Percentiles rank a stretch among this genome's conserved stretches.
These are phyloP conservation scores for Brassicogethes aeneus DNA, from an alignment of 2,888 invertebrate species.

Conservation along the genomic window DNA sequence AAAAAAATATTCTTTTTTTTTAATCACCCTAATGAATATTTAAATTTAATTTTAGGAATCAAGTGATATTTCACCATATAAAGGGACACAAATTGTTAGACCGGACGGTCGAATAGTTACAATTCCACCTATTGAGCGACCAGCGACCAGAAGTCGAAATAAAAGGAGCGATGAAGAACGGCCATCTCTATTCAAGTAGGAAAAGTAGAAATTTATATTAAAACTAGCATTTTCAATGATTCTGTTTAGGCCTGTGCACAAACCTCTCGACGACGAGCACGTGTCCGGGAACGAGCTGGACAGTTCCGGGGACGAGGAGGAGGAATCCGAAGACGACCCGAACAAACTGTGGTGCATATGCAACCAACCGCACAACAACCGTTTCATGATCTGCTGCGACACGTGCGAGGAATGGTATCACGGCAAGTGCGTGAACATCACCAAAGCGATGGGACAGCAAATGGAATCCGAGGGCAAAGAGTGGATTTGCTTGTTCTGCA, in stretches of 20 bases:
- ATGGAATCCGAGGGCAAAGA: constrained; percentile 84
- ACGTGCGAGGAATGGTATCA: constrained; percentile 96
- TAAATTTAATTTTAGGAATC: constrained; percentile 13
- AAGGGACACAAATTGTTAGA: constrained; percentile 58
- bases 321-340: constrained; percentile 86
- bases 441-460: constrained; percentile 81
- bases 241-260: constrained; percentile 27
- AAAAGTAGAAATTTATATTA: constrained; percentile 4
- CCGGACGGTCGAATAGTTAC: constrained; percentile 68
- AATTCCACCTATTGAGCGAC: constrained; percentile 74
- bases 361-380: constrained; percentile 87
- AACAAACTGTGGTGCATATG: constrained; percentile 93
- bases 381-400: constrained; percentile 97
- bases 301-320: constrained; percentile 47
- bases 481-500: constrained; percentile 86
- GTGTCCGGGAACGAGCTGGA: constrained; percentile 38
- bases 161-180: constrained; percentile 22
- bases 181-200: constrained; percentile 24
- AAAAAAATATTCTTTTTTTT: no score
- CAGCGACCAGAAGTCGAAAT: constrained; percentile 69
- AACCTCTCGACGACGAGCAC: constrained; percentile 37
- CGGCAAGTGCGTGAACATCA: constrained; percentile 93
- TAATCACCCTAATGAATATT: no score
- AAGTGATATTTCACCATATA: constrained; percentile 18
- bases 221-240: no score